phyloP scores from a whole-genome alignment of 2,797 vertebrate genomes.

The Bovichtus variegatus region DNA sequence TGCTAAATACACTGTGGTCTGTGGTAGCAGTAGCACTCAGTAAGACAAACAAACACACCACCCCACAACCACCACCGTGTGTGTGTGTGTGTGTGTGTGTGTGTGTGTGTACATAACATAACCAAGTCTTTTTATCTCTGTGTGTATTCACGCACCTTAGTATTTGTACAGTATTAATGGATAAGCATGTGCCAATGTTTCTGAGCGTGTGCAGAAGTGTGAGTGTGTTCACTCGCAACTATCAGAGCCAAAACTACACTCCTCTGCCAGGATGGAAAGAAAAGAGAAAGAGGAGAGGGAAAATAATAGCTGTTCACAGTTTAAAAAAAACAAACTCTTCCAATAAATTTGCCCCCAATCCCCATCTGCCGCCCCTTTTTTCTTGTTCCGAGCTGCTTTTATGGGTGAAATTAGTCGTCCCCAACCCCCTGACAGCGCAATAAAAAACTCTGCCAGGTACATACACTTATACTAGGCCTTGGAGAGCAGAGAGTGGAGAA shows the following conservation, averaged over 20 bases:
- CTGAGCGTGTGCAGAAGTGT: slow-evolving; percentile 33
- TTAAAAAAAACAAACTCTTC: slow-evolving; percentile 71
- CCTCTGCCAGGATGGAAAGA: slow-evolving; percentile 68
- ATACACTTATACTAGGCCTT: slow-evolving; percentile 68
- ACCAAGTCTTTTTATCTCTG: slow-evolving; percentile 18
- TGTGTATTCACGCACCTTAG: slow-evolving; percentile 23
- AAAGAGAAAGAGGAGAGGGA: slow-evolving; percentile 68
- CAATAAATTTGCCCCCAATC: slow-evolving; percentile 76
- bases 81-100: slow-evolving; percentile 3
- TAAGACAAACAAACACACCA: slow-evolving; percentile 73
- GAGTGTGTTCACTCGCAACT: slow-evolving; percentile 31
- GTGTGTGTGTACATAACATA: slow-evolving; percentile 24
- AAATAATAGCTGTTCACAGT: slow-evolving; percentile 77
- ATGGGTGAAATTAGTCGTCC: slow-evolving; percentile 78
- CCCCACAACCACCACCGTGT: slow-evolving; percentile 52
- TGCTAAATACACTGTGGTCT: slow-evolving; percentile 69
- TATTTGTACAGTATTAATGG: slow-evolving; percentile 31
- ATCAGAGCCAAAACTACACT: slow-evolving; percentile 46
- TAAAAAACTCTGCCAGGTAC: slow-evolving; percentile 82
- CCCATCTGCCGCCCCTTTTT: slow-evolving; percentile 65
- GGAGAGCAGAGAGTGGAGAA: slow-evolving; percentile 51
- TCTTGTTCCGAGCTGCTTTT: slow-evolving; percentile 77
- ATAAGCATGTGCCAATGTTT: slow-evolving; percentile 35
- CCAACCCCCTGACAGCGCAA: slow-evolving; percentile 77
- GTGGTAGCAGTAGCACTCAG: slow-evolving; percentile 71